A percentile compares a stretch with the other conserved stretches of the same genome.
Conservation (phyloP, 2,113 vertebrate genomes). For the Syngnathus typhle region DNA sequence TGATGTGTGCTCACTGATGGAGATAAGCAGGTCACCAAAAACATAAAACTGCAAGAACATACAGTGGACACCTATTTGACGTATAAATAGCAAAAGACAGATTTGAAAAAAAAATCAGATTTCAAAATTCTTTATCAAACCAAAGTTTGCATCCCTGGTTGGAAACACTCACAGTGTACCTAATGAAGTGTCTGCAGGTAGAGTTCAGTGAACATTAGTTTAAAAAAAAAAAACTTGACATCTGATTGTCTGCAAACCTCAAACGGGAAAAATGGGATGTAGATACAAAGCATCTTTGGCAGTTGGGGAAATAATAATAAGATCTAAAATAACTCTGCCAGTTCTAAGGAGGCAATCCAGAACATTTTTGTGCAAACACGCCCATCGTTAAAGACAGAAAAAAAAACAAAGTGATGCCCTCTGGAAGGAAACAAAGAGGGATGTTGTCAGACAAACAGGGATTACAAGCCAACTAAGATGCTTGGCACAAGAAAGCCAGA, state of each 20-base stretch:
- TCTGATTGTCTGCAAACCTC: constrained; percentile 55
- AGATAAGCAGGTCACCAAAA: background rate
- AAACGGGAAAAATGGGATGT: constrained; percentile 42
- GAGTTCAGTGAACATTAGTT: background rate
- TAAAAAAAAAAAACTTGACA: constrained; percentile 25
- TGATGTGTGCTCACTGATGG: no score
- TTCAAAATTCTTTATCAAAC: background rate
- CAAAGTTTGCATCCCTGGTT: background rate
- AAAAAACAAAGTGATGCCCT: constrained; percentile 63
- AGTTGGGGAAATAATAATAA: constrained; percentile 60
- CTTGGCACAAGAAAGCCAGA: constrained; percentile 68
- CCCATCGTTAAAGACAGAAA: constrained; percentile 48
- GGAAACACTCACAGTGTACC: background rate
- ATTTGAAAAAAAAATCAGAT: no score
- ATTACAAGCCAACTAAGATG: constrained; percentile 66
- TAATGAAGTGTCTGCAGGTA: background rate
- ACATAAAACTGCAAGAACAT: background rate
- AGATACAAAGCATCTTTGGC: constrained; percentile 53
- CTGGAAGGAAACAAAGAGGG: constrained; percentile 57
- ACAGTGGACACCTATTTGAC: background rate
- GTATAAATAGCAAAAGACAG: no score
- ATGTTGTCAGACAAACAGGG: constrained; percentile 67
- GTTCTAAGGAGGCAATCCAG: constrained; percentile 60
- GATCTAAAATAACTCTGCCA: constrained; percentile 61
- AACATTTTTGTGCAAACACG: constrained; percentile 63